Percentiles rank a stretch among this genome's conserved stretches.
Evolutionary conservation across 2,113 vertebrate species (phyloP).

Genomic region (Bambusicola thoracicus): DNA sequence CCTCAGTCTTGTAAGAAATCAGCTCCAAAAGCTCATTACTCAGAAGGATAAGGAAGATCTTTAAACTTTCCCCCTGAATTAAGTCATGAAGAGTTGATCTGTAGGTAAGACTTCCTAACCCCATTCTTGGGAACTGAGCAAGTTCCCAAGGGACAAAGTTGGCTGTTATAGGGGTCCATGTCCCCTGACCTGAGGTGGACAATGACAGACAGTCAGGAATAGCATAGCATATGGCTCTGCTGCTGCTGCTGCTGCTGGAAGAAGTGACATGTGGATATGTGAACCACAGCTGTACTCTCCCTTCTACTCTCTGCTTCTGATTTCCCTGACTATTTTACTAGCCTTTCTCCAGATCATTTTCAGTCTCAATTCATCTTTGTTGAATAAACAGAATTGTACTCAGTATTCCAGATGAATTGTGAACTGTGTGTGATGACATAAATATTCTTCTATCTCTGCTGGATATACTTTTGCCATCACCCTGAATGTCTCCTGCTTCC

Average conservation of each 20-base stretch:
- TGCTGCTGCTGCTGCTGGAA: neutral
- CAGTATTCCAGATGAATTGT: neutral
- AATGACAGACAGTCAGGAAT: neutral
- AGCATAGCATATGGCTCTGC: rapidly evolving
- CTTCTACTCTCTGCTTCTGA: neutral
- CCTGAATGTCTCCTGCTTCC: neutral
- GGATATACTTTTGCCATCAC: neutral
- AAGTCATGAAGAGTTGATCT: neutral
- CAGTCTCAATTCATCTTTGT: neutral
- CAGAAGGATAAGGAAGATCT: neutral
- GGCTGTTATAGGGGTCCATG: neutral
- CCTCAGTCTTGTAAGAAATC: neutral
- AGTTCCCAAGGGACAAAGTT: neutral
- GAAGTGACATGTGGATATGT: rapidly evolving
- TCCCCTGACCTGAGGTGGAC: neutral
- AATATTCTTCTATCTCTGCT: neutral
- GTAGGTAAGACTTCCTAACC: neutral
- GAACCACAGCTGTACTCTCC: neutral
- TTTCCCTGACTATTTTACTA: neutral
- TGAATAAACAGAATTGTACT: neutral
- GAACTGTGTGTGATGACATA: neutral
- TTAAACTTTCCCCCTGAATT: neutral
- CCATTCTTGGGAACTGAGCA: neutral
- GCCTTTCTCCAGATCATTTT: neutral
- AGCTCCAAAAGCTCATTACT: neutral